Conservation (phyloP, 2,888 invertebrate species). For the Leptopilina myrica region DNA sequence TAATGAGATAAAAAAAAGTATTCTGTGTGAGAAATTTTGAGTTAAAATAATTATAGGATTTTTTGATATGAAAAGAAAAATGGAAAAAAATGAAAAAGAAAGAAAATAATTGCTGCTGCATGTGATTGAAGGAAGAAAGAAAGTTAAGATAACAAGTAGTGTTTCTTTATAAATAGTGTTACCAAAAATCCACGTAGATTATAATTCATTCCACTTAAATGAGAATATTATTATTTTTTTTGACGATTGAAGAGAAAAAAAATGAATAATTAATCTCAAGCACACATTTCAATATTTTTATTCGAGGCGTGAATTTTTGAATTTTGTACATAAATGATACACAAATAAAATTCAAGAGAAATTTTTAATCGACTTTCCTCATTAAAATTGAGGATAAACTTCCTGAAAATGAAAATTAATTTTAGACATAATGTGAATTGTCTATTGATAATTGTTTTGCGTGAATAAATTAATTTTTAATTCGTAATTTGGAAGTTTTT, state of each 20-base stretch:
- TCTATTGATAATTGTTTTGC: background rate
- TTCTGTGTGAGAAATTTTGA: constrained; percentile 22
- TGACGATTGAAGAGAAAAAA: background rate
- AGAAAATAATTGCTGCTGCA: constrained; percentile 33
- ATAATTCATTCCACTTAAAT: constrained; percentile 70
- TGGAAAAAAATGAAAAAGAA: constrained; percentile 24
- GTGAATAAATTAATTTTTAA: no score
- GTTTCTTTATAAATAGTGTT: constrained; percentile 38
- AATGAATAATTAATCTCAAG: background rate
- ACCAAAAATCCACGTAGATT: constrained; percentile 37
- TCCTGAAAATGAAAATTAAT: background rate
- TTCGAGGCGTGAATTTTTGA: constrained; percentile 51
- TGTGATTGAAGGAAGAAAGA: constrained; percentile 34
- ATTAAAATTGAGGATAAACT: background rate
- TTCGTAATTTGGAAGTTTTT: no score
- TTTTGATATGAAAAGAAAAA: constrained; percentile 41
- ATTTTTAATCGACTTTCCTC: constrained; percentile 29
- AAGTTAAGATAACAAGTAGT: constrained; percentile 37
- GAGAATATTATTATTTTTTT: constrained; percentile 53
- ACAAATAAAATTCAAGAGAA: constrained; percentile 73
- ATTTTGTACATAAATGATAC: constrained; percentile 76
- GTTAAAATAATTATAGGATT: constrained; percentile 36
- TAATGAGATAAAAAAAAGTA: constrained; percentile 39
- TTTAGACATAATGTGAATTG: background rate
- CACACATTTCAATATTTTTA: constrained; percentile 2